phyloP scores from a whole-genome alignment of 2,888 invertebrate species.

The Calameuta idolon region DNA sequence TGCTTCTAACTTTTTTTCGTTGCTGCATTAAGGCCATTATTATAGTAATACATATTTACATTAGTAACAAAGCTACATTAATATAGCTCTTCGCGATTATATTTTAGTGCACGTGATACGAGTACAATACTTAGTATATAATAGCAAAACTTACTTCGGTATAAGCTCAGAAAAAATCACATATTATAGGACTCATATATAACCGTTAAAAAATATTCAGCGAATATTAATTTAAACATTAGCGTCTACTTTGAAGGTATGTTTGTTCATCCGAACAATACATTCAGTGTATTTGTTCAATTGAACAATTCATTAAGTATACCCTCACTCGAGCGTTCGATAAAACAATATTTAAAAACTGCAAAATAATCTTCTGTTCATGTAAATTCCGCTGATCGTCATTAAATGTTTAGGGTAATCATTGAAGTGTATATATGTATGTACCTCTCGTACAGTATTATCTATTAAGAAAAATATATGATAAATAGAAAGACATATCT shows the following conservation, averaged over 20 bases:
- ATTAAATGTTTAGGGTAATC: neutral
- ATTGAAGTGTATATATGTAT: neutral
- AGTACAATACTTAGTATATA: neutral
- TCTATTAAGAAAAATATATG: neutral
- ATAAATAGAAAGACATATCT: neutral
- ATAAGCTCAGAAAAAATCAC: constrained; percentile 11
- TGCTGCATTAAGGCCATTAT: neutral
- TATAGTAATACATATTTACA: constrained; percentile 2
- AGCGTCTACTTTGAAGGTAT: neutral
- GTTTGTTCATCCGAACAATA: neutral
- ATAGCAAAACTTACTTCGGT: constrained; percentile 9
- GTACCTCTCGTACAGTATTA: neutral
- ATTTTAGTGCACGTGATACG: constrained; percentile 1
- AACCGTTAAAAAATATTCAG: neutral
- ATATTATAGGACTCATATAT: constrained; percentile 8
- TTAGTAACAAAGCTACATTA: constrained; percentile 8
- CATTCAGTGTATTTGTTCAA: neutral
- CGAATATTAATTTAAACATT: neutral
- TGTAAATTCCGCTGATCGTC: neutral
- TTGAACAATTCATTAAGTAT: neutral
- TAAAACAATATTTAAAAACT: neutral
- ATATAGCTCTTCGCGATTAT: neutral
- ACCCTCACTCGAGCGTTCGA: neutral
- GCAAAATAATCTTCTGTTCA: neutral
- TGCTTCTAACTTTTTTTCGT: neutral